Evolutionary conservation across 1,140 invertebrate species (phyloP).

Genomic region (Stenopsyche tienmushanensis): DNA sequence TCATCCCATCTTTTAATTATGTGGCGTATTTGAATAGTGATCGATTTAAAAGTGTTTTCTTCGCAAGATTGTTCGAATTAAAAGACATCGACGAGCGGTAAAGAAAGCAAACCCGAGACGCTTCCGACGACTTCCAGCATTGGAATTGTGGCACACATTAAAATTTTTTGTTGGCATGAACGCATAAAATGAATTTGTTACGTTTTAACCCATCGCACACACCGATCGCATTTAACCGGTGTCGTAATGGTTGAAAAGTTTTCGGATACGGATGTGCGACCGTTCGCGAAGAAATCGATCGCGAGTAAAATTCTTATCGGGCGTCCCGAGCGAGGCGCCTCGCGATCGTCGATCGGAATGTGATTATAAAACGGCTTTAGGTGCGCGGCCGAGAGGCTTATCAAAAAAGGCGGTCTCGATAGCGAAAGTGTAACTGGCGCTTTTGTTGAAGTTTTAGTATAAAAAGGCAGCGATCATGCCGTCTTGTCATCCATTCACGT

Average conservation of each 20-base stretch:
- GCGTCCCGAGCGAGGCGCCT: not conserved
- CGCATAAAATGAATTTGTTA: too few relatives aligned
- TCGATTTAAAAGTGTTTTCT: too few relatives aligned
- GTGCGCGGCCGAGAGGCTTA: not conserved
- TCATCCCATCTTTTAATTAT: too few relatives aligned
- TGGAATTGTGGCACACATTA: too few relatives aligned
- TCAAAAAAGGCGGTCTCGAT: slow-evolving; percentile 47
- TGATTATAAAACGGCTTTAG: not conserved
- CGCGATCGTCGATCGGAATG: not conserved
- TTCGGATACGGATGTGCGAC: slow-evolving; percentile 39
- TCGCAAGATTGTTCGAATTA: too few relatives aligned
- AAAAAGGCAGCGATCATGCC: slow-evolving; percentile 45
- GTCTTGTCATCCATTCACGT: slow-evolving; percentile 56
- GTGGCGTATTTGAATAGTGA: too few relatives aligned
- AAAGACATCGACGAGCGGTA: too few relatives aligned
- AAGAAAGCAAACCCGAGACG: too few relatives aligned
- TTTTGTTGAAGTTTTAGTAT: slow-evolving; percentile 56
- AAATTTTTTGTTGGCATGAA: too few relatives aligned
- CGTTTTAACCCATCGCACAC: too few relatives aligned
- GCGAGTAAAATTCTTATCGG: slow-evolving; percentile 19
- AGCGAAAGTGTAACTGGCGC: slow-evolving; percentile 57
- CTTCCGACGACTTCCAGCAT: too few relatives aligned
- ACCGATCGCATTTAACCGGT: slow-evolving; percentile 1
- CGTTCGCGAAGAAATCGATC: not conserved
- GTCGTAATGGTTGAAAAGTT: slow-evolving; percentile 34